Evolutionary conservation across 2,113 vertebrate species (phyloP).

Genomic region (Setophaga coronata): DNA sequence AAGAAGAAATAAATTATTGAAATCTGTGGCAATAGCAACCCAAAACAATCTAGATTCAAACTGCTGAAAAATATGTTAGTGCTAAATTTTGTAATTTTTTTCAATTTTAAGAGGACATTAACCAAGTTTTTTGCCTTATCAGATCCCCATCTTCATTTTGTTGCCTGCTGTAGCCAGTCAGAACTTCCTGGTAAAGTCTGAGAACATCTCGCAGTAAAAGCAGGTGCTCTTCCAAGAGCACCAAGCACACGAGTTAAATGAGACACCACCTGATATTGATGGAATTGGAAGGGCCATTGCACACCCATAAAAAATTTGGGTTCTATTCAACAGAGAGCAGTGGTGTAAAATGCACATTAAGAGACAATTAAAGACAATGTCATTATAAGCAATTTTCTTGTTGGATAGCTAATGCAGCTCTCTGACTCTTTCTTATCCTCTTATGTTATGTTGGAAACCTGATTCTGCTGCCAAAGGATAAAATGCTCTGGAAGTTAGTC

Average conservation of each 20-base stretch:
- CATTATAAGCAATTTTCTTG: background rate
- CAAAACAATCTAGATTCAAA: background rate
- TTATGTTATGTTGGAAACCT: background rate
- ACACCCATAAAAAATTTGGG: background rate
- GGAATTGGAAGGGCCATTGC: background rate
- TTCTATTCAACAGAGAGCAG: background rate
- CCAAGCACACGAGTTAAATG: background rate
- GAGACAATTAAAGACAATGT: background rate
- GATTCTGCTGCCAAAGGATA: constrained; percentile 6
- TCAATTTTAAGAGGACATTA: background rate
- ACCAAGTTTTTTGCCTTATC: background rate
- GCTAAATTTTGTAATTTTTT: background rate
- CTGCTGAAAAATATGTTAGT: background rate
- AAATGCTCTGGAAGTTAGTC: background rate
- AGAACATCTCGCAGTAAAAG: background rate
- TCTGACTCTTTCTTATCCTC: background rate
- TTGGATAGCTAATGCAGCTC: background rate
- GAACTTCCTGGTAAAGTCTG: background rate
- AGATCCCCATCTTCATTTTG: background rate
- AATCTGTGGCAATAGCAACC: background rate
- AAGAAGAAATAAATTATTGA: background rate
- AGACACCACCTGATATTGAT: fast-evolving
- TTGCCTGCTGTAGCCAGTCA: background rate
- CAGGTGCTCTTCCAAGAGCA: background rate
- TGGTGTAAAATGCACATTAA: background rate